These are phyloP conservation scores for Poecilia gillii DNA, from an alignment of 2,797 vertebrate species.

Conservation along the genomic window DNA sequence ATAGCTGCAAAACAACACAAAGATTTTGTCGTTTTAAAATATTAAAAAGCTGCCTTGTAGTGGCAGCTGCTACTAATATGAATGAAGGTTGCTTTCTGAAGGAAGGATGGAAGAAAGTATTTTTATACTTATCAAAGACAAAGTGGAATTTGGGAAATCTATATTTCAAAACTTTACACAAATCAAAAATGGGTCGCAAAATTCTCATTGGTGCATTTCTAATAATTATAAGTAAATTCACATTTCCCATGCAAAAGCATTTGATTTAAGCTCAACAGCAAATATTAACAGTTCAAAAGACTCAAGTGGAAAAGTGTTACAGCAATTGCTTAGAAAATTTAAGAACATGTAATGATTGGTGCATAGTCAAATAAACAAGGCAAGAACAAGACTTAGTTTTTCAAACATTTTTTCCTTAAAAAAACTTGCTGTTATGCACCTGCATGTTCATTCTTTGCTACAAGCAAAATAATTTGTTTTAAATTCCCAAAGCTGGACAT, in stretches of 20 bases:
- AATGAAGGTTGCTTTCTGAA: neutral
- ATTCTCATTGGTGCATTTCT: neutral
- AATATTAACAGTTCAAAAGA: conserved; percentile 4
- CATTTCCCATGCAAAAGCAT: conserved; percentile 24
- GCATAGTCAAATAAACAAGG: conserved; percentile 55
- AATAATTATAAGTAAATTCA: conserved; percentile 5
- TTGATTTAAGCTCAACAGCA: conserved; percentile 24
- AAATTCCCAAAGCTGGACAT: conserved; percentile 23
- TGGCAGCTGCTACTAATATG: neutral
- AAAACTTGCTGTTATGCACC: conserved; percentile 25
- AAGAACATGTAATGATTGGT: conserved; percentile 19
- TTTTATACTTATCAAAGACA: neutral
- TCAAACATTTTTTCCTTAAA: conserved; percentile 41
- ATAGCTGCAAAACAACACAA: neutral
- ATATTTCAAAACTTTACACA: neutral
- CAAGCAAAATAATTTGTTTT: conserved; percentile 15
- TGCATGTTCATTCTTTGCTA: conserved; percentile 11
- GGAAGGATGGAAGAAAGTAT: neutral
- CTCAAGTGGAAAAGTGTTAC: conserved; percentile 30
- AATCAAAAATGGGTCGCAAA: neutral
- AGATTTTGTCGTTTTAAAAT: neutral
- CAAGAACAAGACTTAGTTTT: conserved; percentile 46
- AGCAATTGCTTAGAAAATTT: conserved; percentile 13
- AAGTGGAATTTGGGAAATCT: neutral
- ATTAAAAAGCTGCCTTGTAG: neutral